Base-by-base conservation (phyloP, 2,888 invertebrate species). In the Mesorhabditis sp. region DNA sequence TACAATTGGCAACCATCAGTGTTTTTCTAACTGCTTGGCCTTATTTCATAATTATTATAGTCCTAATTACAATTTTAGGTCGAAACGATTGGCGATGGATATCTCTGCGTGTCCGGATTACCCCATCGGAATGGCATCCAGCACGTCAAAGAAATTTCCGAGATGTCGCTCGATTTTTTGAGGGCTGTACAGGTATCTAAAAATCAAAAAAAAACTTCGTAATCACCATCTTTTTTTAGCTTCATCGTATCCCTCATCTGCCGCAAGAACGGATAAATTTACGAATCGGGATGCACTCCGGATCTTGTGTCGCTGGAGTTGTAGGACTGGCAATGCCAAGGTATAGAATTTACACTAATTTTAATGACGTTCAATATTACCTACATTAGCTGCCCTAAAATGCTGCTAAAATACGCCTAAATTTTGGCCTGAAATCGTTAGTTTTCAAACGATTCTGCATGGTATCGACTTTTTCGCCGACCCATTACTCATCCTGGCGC, bases 271-370 rank as follows among this genome's bases (percentile, higher is more conserved):
- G 73, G 58, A 77, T 82, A 43, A 74, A 79, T 44, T 74, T 82
- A 15, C 70, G 82, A 10, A 76, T 79, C 28, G 79, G 79, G 61
- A 76, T 79, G 66, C 77, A 79, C 66, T 74, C 64, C 73, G 80
- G 80, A 45, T 74, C 80, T 4, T 78, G 78, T 71, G 79, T 80
- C 15, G 76, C 80, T 4, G 80, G 79, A 28, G 80, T 80, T 10
- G 80, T 80, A 4, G 80, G 80, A 4, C 68, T 78, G 42, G 76
- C 80, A 41, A 80, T 80, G 80, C 80, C 80, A 28, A 71, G 80
- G 6, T 50, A 50, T 10, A 50, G n/a, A 50, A 50, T 10, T 50
- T 50, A 50, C 58, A 10, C 10, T 50, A 50, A 50, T 50, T n/a
- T 50, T n/a, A 50, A 50, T 13, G 58, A 50, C 28, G 28, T 28